Evolutionary conservation across 2,113 vertebrate genomes (phyloP).

Genomic region (Turnix velox): DNA sequence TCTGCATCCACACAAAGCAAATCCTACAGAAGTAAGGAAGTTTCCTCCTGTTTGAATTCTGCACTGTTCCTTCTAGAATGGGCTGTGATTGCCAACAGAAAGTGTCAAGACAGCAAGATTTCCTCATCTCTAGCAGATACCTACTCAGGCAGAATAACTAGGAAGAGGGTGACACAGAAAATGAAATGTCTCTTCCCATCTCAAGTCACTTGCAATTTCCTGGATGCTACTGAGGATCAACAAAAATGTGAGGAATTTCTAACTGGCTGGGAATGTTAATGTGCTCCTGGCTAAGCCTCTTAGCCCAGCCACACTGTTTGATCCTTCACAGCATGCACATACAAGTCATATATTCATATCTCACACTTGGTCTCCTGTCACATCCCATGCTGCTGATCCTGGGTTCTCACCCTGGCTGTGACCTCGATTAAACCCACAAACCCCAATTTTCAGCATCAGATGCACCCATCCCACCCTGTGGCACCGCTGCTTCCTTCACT

Average conservation of each 20-base stretch:
- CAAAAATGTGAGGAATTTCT: slow-evolving; percentile 41
- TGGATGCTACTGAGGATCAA: slow-evolving; percentile 19
- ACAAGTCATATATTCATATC: background rate
- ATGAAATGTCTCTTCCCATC: background rate
- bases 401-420: background rate
- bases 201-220: slow-evolving; percentile 13
- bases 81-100: background rate
- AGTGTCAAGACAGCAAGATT: background rate
- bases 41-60: background rate
- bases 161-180: background rate
- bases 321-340: background rate
- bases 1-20: background rate
- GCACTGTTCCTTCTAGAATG: background rate
- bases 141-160: background rate
- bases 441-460: background rate
- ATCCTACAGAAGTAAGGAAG: background rate
- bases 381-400: background rate
- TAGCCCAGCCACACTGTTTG: background rate
- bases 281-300: slow-evolving; percentile 53
- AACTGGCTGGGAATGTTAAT: slow-evolving; percentile 46
- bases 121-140: background rate
- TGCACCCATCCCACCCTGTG: accelerated
- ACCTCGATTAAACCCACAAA: background rate
- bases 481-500: background rate
- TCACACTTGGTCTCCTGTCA: background rate